phyloP scores from a whole-genome alignment of 1,140 invertebrate genomes.

The Aphidius ervi region DNA sequence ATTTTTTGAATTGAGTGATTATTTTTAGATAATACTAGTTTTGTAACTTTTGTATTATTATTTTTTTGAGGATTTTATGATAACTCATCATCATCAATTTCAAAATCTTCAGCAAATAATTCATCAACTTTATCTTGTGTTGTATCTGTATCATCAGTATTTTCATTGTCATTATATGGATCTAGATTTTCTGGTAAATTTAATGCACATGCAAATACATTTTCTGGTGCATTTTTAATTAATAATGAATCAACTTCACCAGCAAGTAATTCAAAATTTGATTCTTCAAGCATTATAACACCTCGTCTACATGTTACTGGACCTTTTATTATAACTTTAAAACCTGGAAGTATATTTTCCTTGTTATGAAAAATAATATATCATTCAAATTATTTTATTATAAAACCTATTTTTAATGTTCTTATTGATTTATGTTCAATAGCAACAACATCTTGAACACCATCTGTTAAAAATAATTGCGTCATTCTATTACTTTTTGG shows the following conservation, averaged over 20 bases:
- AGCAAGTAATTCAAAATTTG: constrained; percentile 63
- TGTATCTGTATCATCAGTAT: no score
- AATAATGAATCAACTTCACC: constrained; percentile 69
- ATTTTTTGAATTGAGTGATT: no score
- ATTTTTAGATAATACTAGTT: no score
- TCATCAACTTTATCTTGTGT: no score
- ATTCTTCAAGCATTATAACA: constrained; percentile 63
- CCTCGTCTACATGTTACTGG: constrained; percentile 68
- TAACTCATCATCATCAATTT: no score
- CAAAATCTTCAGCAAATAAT: no score
- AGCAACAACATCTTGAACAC: constrained; percentile 63
- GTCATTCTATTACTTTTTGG: constrained; percentile 60
- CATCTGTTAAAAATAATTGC: constrained; percentile 73
- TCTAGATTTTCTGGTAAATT: constrained; percentile 51
- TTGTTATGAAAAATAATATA: constrained; percentile 25
- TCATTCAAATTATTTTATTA: background rate
- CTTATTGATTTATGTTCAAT: constrained; percentile 70
- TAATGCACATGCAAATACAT: constrained; percentile 58
- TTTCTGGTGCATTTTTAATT: constrained; percentile 59
- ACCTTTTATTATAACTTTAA: constrained; percentile 56
- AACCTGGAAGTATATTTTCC: constrained; percentile 47
- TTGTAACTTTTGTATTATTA: no score
- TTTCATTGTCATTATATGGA: constrained; percentile 38
- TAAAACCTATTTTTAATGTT: constrained; percentile 53
- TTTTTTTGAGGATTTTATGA: no score